Conservation (phyloP, 2,888 invertebrate genomes). For the Tuberolachnus salignus region DNA sequence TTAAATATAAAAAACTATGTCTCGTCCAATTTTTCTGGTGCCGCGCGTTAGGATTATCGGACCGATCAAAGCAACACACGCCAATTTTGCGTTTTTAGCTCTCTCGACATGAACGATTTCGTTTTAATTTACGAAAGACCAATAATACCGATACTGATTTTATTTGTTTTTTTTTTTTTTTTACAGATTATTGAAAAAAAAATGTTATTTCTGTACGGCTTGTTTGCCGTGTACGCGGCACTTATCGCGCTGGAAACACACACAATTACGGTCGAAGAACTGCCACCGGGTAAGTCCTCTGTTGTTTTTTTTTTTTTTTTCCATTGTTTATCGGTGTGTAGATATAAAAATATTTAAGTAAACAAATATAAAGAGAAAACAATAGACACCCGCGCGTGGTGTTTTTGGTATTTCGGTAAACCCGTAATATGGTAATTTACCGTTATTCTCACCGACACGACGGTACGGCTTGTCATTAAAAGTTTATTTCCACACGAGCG, state of each 20-base stretch:
- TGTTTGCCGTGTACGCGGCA: background rate
- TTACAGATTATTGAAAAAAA: slow-evolving; percentile 28
- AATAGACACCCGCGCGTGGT: slow-evolving; percentile 4
- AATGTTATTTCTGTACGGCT: background rate
- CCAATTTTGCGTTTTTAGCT: too few relatives aligned
- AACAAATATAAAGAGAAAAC: background rate
- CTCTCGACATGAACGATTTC: too few relatives aligned
- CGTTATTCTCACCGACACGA: slow-evolving; percentile 26
- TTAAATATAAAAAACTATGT: too few relatives aligned
- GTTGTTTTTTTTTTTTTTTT: background rate
- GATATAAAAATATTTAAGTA: background rate
- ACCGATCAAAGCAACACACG: too few relatives aligned
- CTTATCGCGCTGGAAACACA: background rate
- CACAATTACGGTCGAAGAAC: slow-evolving; percentile 43
- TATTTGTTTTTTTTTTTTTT: background rate
- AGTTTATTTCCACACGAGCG: slow-evolving; percentile 53
- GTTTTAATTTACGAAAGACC: too few relatives aligned
- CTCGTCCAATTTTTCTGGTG: too few relatives aligned
- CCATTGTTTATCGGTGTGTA: background rate
- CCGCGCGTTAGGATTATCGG: too few relatives aligned
- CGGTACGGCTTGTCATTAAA: slow-evolving; percentile 49
- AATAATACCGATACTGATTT: too few relatives aligned
- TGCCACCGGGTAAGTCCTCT: slow-evolving; percentile 35
- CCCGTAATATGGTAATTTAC: slow-evolving; percentile 51
- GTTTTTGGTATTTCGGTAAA: slow-evolving; percentile 18